phyloP scores from a whole-genome alignment of 2,888 invertebrate species.

The Microctonus hyperodae region DNA sequence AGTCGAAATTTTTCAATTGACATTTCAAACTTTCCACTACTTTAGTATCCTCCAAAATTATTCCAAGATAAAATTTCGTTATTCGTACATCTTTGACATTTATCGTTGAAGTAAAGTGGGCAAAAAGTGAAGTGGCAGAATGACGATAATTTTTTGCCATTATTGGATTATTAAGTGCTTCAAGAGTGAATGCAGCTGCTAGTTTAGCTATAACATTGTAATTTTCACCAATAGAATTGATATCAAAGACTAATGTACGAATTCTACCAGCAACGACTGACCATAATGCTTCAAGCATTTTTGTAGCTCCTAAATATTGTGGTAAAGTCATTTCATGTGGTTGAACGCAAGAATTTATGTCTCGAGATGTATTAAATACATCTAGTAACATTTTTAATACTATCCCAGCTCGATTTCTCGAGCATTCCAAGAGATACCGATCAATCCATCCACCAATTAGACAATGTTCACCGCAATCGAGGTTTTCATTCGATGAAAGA shows the following conservation, averaged over 20 bases:
- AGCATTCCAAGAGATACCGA: slow-evolving; percentile 54
- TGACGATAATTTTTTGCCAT: slow-evolving; percentile 53
- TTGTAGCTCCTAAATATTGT: slow-evolving; percentile 39
- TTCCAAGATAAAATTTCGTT: slow-evolving; percentile 48
- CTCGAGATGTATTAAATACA: slow-evolving; percentile 50
- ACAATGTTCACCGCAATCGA: slow-evolving; percentile 49
- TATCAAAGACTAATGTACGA: slow-evolving; percentile 54
- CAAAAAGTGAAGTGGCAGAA: slow-evolving; percentile 53
- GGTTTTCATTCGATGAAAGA: slow-evolving; percentile 44
- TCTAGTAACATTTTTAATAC: slow-evolving; percentile 48
- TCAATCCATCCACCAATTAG: slow-evolving; percentile 59
- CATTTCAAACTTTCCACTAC: slow-evolving; percentile 45
- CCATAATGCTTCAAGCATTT: slow-evolving; percentile 56
- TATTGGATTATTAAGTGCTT: slow-evolving; percentile 51
- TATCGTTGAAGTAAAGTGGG: slow-evolving; percentile 55
- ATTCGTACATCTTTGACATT: slow-evolving; percentile 58
- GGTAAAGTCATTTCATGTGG: neutral
- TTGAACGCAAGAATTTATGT: slow-evolving; percentile 7
- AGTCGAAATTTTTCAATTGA: slow-evolving; percentile 51
- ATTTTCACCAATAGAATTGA: slow-evolving; percentile 44
- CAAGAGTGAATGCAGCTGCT: slow-evolving; percentile 55
- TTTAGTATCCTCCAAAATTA: slow-evolving; percentile 46
- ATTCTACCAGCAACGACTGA: slow-evolving; percentile 53
- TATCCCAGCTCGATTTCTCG: slow-evolving; percentile 49
- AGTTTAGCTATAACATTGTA: slow-evolving; percentile 53